Percentiles rank a stretch among this genome's conserved stretches.
Evolutionary conservation across 2,888 invertebrate species (phyloP).

Genomic region (Chelonus formosanus): DNA sequence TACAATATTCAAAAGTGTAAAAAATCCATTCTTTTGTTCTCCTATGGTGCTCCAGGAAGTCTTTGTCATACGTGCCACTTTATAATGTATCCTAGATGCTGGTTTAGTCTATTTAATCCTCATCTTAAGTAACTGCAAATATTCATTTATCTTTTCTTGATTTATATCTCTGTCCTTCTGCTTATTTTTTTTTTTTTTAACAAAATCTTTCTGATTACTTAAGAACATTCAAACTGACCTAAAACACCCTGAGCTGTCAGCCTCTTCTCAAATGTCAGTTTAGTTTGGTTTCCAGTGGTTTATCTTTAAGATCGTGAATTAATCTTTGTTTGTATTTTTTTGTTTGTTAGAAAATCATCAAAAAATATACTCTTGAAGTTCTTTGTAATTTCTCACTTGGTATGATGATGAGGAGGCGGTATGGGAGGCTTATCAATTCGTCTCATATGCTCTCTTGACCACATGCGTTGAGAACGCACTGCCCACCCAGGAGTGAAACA

Average conservation of each 20-base stretch:
- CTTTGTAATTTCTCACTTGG: not conserved
- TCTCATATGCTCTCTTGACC: not conserved
- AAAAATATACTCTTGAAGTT: not conserved
- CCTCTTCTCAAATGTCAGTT: too few species aligned
- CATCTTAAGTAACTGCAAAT: too few species aligned
- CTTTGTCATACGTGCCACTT: not conserved
- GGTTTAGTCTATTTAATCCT: too few species aligned
- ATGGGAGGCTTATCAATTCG: constrained; percentile 11
- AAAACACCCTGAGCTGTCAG: not conserved
- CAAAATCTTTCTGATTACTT: too few species aligned
- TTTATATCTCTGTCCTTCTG: too few species aligned
- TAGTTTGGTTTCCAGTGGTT: constrained; percentile 25
- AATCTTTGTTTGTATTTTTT: constrained; percentile 46
- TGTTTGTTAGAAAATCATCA: not conserved
- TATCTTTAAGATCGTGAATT: constrained; percentile 43
- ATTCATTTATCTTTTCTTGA: too few species aligned
- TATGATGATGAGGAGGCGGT: constrained; percentile 17
- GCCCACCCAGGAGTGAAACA: constrained; percentile 32
- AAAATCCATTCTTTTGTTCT: not conserved
- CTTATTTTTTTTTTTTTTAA: too few species aligned
- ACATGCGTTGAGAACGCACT: constrained; percentile 16
- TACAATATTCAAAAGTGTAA: not conserved
- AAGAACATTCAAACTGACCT: too few species aligned
- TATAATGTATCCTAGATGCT: too few species aligned
- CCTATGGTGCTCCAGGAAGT: constrained; percentile 20